Evolutionary conservation across 2,888 invertebrate genomes (phyloP).

Genomic region (Cyaniris semiargus): DNA sequence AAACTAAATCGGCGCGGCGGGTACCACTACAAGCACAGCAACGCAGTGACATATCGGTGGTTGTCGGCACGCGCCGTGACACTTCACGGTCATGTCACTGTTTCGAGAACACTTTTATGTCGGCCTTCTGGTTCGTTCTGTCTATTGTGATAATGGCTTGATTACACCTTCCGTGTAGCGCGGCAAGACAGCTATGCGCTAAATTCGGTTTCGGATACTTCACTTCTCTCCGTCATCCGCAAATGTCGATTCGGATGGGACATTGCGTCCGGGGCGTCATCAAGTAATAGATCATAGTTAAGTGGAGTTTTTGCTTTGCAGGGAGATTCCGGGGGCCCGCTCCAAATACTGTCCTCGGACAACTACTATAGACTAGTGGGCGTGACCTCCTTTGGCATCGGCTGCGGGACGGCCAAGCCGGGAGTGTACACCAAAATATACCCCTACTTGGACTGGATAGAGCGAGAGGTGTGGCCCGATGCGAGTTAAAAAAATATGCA

Average conservation of each 20-base stretch:
- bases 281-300: background rate
- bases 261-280: background rate
- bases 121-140: no score
- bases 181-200: no score
- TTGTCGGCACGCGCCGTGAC: no score
- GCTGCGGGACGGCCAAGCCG: slow-evolving; percentile 66
- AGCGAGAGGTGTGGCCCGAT: slow-evolving; percentile 59
- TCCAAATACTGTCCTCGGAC: slow-evolving; percentile 54
- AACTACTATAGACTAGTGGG: slow-evolving; percentile 61
- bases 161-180: no score
- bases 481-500: background rate
- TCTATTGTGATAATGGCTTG: no score
- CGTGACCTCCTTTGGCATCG: slow-evolving; percentile 72
- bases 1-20: no score
- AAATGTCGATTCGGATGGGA: background rate
- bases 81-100: no score
- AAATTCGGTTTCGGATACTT: no score
- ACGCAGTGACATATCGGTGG: no score
- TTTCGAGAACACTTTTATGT: no score
- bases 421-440: slow-evolving; percentile 69
- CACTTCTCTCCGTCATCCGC: no score
- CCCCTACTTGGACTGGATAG: slow-evolving; percentile 71
- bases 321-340: slow-evolving; percentile 76
- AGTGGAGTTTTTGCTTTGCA: slow-evolving; percentile 41
- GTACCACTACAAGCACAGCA: no score